A percentile compares a stretch with the other conserved stretches of the same genome.
These are phyloP conservation scores for Xyliphius kryptos DNA, from an alignment of 2,113 vertebrate genomes.

Conservation along the genomic window DNA sequence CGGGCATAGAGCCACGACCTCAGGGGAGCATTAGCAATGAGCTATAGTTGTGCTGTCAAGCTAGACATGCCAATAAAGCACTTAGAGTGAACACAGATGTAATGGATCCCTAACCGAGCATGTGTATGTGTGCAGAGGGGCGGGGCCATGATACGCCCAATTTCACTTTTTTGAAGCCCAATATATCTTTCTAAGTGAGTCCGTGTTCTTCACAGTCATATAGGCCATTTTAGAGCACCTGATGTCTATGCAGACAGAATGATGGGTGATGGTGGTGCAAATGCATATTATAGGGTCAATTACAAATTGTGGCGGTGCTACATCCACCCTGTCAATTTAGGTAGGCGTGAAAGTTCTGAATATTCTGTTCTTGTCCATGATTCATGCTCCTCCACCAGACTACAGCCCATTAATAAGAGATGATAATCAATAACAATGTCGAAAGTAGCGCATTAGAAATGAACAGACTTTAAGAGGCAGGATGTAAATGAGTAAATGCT, in stretches of 20 bases:
- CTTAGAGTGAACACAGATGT: conserved; percentile 16
- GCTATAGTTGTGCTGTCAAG: conserved; percentile 11
- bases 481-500: no score
- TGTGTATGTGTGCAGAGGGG: background rate
- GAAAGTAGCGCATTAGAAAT: no score
- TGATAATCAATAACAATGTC: no score
- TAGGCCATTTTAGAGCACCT: background rate
- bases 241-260: background rate
- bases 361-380: no score
- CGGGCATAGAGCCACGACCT: conserved; percentile 6
- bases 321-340: no score
- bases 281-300: no score
- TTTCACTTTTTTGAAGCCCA: background rate
- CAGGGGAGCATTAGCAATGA: conserved; percentile 22
- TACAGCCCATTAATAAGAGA: no score
- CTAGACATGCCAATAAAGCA: conserved; percentile 27
- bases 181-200: background rate
- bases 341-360: no score
- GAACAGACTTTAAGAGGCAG: no score
- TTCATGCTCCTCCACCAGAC: no score
- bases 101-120: conserved; percentile 22
- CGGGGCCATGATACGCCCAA: background rate
- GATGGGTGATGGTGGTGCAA: background rate
- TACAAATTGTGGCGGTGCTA: no score
- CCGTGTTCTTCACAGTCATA: background rate